These are phyloP conservation scores for Botia almorhae DNA, from an alignment of 2,797 vertebrate genomes.

Conservation along the genomic window DNA sequence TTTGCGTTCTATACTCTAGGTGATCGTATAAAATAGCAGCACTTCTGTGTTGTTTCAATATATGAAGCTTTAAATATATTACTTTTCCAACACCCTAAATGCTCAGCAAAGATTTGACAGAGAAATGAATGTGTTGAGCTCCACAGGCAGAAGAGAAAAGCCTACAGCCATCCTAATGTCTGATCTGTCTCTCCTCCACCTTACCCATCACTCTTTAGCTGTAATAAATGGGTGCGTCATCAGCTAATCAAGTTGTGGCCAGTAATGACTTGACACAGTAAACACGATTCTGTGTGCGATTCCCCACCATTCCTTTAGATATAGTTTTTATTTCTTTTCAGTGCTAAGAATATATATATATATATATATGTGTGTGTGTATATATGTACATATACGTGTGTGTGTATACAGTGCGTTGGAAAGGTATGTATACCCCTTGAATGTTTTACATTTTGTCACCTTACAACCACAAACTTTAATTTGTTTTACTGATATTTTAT, in stretches of 20 bases:
- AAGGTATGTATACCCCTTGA: too few species aligned
- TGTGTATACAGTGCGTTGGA: too few species aligned
- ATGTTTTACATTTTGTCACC: too few species aligned
- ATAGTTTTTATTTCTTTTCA: too few species aligned
- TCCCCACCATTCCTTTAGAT: constrained; percentile 62
- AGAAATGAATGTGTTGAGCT: constrained; percentile 38
- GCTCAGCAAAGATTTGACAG: constrained; percentile 45
- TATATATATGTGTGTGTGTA: too few species aligned
- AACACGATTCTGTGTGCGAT: constrained; percentile 70
- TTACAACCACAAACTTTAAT: too few species aligned
- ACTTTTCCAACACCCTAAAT: constrained; percentile 32
- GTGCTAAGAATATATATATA: too few species aligned
- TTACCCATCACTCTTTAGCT: constrained; percentile 64
- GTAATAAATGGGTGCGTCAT: constrained; percentile 73
- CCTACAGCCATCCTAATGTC: constrained; percentile 54
- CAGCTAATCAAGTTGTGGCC: constrained; percentile 75
- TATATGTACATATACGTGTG: too few species aligned
- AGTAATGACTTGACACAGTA: constrained; percentile 75
- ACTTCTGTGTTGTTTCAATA: constrained; percentile 1
- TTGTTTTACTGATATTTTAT: too few species aligned
- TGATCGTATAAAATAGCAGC: constrained; percentile 2
- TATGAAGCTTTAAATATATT: constrained; percentile 11
- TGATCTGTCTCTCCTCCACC: constrained; percentile 58
- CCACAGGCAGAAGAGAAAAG: constrained; percentile 39
- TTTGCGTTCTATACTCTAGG: neutral